phyloP scores from a whole-genome alignment of 2,888 invertebrate species.

The Campoletis raptor region DNA sequence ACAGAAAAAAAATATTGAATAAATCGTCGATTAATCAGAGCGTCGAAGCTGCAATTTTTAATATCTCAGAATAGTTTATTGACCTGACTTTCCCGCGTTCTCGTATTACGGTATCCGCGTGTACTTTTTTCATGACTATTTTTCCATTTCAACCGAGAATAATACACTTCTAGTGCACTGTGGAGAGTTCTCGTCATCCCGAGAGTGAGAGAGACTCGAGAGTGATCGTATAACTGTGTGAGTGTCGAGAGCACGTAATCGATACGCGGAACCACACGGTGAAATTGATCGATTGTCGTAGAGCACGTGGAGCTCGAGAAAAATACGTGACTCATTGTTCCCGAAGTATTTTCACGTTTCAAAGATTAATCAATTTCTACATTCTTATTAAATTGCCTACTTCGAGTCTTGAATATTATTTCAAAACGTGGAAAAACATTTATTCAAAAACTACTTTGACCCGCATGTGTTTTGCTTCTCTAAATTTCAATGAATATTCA shows the following conservation, averaged over 20 bases:
- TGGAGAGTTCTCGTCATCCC: conserved; percentile 26
- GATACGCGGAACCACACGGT: conserved; percentile 37
- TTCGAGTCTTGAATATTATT: neutral
- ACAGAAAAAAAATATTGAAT: neutral
- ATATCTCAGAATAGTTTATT: conserved; percentile 42
- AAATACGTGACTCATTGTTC: conserved; percentile 8
- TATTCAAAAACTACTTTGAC: no score
- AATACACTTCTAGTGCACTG: conserved; percentile 11
- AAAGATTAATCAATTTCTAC: neutral
- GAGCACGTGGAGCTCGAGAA: conserved; percentile 4
- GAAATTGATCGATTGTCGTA: conserved; percentile 45
- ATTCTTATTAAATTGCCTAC: neutral
- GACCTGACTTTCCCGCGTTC: conserved; percentile 58
- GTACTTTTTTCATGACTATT: conserved; percentile 5
- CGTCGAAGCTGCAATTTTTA: neutral
- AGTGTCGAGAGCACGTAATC: conserved; percentile 42
- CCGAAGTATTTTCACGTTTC: neutral
- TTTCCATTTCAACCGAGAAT: conserved; percentile 28
- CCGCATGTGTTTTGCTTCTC: no score
- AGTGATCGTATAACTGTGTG: conserved; percentile 5
- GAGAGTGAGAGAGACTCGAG: conserved; percentile 13
- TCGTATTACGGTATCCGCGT: conserved; percentile 4
- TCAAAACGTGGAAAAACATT: no score
- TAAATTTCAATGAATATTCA: no score
- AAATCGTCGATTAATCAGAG: conserved; percentile 20